Evolutionary conservation across 2,888 invertebrate species (phyloP).

Genomic region (Cerastoderma edule): DNA sequence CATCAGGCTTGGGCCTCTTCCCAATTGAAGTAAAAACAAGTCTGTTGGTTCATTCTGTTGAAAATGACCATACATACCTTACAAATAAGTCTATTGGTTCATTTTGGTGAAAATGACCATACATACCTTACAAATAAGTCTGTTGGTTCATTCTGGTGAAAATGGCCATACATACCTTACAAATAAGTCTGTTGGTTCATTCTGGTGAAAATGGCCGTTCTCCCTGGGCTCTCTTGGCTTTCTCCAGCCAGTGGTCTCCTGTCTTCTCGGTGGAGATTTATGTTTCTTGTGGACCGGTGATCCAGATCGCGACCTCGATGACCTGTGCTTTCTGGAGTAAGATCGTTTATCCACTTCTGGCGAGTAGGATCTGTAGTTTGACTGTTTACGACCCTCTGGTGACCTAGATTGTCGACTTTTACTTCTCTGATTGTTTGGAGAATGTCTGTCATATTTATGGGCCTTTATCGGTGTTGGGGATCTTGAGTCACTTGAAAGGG

Average conservation of each 20-base stretch:
- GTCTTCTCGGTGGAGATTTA: conserved; percentile 35
- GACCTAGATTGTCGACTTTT: conserved; percentile 8
- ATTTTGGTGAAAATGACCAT: no score
- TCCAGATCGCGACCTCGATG: conserved; percentile 30
- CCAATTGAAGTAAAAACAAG: no score
- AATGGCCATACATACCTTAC: conserved; percentile 43
- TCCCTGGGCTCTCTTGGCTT: conserved; percentile 28
- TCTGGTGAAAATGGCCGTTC: conserved; percentile 27
- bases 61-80: no score
- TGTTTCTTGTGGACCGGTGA: conserved; percentile 31
- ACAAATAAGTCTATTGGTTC: no score
- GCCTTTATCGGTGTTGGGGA: no score
- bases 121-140: conserved; percentile 45
- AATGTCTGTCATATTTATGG: no score
- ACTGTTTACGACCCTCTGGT: conserved; percentile 3
- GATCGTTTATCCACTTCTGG: neutral
- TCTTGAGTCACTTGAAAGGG: neutral
- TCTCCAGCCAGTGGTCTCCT: conserved; percentile 31
- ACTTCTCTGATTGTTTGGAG: no score
- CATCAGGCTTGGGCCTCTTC: no score
- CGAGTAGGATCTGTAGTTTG: conserved; percentile 10
- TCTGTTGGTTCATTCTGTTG: no score
- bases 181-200: conserved; percentile 39
- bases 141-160: conserved; percentile 23
- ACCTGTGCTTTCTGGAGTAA: conserved; percentile 1